A percentile compares a stretch with the other conserved stretches of the same genome.
Evolutionary conservation across 2,888 invertebrate genomes (phyloP).

Genomic region (Eilema sororculum): DNA sequence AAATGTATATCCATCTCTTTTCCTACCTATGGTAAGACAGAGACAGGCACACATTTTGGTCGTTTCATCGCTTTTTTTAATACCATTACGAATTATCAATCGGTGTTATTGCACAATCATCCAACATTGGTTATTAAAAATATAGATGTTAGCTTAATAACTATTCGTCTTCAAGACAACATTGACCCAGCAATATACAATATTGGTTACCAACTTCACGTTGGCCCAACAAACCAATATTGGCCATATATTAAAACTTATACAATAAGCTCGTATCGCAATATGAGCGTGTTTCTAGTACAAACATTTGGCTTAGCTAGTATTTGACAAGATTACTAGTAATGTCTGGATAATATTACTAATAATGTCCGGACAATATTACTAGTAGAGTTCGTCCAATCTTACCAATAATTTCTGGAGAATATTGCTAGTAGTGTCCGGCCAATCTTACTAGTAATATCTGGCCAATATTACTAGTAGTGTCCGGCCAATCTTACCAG

Average conservation of each 20-base stretch:
- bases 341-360: not conserved
- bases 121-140: not conserved
- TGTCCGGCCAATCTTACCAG: not conserved
- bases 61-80: not conserved
- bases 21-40: not conserved
- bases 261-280: not conserved
- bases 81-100: not conserved
- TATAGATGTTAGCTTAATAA: not conserved
- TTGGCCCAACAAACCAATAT: not conserved
- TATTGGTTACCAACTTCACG: not conserved
- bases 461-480: not conserved
- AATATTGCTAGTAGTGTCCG: not conserved
- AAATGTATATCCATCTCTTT: not conserved
- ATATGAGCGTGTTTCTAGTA: not conserved
- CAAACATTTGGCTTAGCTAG: not conserved
- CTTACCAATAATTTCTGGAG: not conserved
- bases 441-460: not conserved
- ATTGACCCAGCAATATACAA: not conserved
- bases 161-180: not conserved
- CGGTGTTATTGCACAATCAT: not conserved
- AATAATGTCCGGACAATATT: not conserved
- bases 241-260: not conserved
- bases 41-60: not conserved
- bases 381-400: no score
- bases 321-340: not conserved